Evolutionary conservation across 2,797 vertebrate species (phyloP), one percentile per base, ranked within the genome.

Genomic region (Otolemur crassicaudatus): DNA sequence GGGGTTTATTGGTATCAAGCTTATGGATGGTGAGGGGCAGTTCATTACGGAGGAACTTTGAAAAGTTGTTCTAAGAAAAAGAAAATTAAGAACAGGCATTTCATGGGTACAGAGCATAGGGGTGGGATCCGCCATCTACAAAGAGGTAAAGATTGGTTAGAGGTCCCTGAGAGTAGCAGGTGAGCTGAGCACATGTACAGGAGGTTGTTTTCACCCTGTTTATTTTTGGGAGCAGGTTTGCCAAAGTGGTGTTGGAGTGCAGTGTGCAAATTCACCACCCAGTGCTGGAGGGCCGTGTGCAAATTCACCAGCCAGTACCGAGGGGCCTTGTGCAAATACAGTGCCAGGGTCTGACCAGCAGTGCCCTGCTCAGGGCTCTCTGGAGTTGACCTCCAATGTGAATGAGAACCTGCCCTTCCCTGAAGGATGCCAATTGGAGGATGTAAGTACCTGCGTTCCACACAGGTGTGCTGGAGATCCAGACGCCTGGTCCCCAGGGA

Each of bases 391-490:
- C 0, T 1, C 17, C 8, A 95, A 94, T 72, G 40, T 0, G 1
- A 7, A 92, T 5, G 77, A 81, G n/a, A 1, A 25, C 25, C 20
- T 0, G 0, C 0, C 1, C 1, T 67, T 63, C 14, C n/a, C 73
- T 0, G 72, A 94, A 63, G 94, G 95, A 1, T 19, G 80, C 5
- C 0, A 12, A 19, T 69, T 2, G 0, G 34, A 93, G 83, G 87
- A 82, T 14, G 98, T 98, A 88, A 98, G 98, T 98, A 63, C 69
- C 2, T 1, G 0, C 1, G 0, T 0, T 0, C 19, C 5, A 0
- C 17, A 2, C 9, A 0, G 4, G 7, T 10, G 8, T 0, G 16
- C 0, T 3, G 37, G 37, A 12, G 31, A 7, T 1, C 0, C 34
- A 23, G 34, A 0, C 0, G 0, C 29, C 3, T 19, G 34, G 11